Percentiles rank a stretch among this genome's conserved stretches.
Evolutionary conservation across 2,113 vertebrate species (phyloP).

Genomic region (Tamias sibiricus): DNA sequence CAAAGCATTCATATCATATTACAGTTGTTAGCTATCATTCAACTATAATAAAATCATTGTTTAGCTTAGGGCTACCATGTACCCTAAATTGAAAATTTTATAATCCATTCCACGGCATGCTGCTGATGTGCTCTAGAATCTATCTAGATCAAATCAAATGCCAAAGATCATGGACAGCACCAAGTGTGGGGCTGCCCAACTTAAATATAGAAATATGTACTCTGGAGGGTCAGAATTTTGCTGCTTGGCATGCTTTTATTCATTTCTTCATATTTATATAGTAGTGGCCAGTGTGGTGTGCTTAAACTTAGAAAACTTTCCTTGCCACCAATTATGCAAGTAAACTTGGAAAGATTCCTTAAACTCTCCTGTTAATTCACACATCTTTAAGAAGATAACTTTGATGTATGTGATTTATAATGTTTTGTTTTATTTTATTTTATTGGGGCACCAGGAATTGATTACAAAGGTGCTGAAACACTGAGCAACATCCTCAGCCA

Average conservation of each 20-base stretch:
- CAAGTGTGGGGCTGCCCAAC: background rate
- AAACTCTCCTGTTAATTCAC: background rate
- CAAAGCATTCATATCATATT: conserved; percentile 8
- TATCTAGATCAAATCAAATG: conserved; percentile 9
- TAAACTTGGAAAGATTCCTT: background rate
- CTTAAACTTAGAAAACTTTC: background rate
- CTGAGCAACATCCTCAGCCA: no score
- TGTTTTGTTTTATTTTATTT: background rate
- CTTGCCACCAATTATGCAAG: background rate
- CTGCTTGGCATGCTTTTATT: conserved; percentile 33
- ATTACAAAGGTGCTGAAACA: no score
- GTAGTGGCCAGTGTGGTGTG: background rate
- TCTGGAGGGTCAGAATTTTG: background rate
- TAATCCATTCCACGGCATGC: background rate
- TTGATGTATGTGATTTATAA: background rate
- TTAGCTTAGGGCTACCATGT: background rate
- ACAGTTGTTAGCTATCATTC: conserved; percentile 8
- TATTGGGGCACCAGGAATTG: no score
- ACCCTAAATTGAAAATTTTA: conserved; percentile 41
- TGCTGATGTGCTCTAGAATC: background rate
- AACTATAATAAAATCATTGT: conserved; percentile 24
- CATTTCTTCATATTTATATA: background rate
- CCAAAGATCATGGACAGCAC: background rate
- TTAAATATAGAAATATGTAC: conserved; percentile 46
- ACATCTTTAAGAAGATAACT: background rate